Evolutionary conservation across 2,888 invertebrate species (phyloP).

Genomic region (Escarpia spicata): DNA sequence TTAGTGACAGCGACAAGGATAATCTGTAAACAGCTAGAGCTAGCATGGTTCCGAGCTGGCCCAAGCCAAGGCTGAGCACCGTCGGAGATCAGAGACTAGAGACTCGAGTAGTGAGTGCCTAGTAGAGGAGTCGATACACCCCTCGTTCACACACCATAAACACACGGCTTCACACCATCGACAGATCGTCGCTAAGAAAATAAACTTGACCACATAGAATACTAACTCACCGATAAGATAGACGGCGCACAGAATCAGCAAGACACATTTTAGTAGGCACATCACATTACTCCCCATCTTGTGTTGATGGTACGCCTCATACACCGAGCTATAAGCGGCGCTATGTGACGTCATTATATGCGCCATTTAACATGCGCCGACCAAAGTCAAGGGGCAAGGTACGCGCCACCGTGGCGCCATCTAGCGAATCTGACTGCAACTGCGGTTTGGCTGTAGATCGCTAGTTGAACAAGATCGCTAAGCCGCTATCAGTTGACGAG

Average conservation of each 20-base stretch:
- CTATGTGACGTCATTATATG: constrained; percentile 6
- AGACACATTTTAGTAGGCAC: neutral
- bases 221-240: constrained; percentile 13
- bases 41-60: neutral
- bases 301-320: neutral
- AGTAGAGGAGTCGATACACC: neutral
- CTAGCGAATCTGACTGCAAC: neutral
- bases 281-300: neutral
- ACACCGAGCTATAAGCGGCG: neutral
- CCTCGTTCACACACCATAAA: neutral
- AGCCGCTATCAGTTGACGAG: no score
- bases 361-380: constrained; percentile 6
- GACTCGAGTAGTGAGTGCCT: neutral
- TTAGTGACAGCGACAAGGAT: neutral
- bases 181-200: neutral
- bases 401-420: neutral
- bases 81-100: neutral
- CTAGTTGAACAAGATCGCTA: no score
- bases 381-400: neutral
- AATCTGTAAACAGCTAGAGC: neutral
- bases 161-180: neutral
- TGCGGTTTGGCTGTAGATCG: neutral
- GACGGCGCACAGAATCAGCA: neutral
- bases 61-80: no score
- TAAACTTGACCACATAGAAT: neutral